These are phyloP conservation scores for Parasteatoda lunata DNA, from an alignment of 2,888 invertebrate species.

Conservation along the genomic window DNA sequence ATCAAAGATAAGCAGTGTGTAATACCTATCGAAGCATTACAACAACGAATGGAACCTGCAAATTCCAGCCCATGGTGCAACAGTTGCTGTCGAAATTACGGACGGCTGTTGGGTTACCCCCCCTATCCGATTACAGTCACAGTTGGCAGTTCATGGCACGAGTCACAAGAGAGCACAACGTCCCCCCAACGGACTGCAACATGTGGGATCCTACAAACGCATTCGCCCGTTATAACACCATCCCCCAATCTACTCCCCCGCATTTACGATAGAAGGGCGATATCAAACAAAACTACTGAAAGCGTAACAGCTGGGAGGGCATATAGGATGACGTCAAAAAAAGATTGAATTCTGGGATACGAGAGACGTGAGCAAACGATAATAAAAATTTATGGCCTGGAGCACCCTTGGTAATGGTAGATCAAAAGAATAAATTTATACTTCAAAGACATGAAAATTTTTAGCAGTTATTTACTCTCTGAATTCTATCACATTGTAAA, in stretches of 20 bases:
- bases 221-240: background rate
- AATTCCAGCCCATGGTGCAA: background rate
- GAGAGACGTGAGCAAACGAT: background rate
- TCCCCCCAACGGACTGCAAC: background rate
- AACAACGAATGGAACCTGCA: background rate
- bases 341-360: background rate
- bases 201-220: background rate
- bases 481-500: background rate
- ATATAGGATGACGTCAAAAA: background rate
- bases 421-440: background rate
- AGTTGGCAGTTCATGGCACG: background rate
- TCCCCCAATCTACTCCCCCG: background rate
- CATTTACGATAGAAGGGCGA: background rate
- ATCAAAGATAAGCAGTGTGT: too few relatives aligned
- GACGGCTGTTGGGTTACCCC: background rate
- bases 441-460: background rate
- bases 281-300: slow-evolving; percentile 1
- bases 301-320: background rate
- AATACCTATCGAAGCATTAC: too few relatives aligned
- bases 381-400: background rate
- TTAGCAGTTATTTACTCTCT: background rate
- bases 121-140: background rate
- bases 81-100: background rate
- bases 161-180: background rate
- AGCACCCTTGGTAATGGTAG: background rate